Evolutionary conservation across 2,113 vertebrate species (phyloP), one percentile per base, ranked within the genome.

Genomic region (Genyomyrus donnyi): DNA sequence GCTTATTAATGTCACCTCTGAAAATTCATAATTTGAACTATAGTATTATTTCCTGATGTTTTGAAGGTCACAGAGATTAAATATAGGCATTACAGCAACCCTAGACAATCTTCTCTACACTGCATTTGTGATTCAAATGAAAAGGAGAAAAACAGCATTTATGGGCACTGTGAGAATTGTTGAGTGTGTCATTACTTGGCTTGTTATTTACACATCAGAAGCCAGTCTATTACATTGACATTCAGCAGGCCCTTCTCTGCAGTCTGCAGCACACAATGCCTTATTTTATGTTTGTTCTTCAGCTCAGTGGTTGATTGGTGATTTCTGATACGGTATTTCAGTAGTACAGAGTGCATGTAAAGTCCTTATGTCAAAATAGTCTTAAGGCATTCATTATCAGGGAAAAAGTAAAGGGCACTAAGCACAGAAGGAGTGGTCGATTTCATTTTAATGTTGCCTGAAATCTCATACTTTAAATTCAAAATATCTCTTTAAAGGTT

Each of bases 181-280:
- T 62, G 88, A 90, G 88, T 66, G 88, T 83, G 92, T 94, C 95
- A 95, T 96, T 96, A 96, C 93, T 92, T 94, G 92, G 87, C 90
- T 91, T 95, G 93, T 92, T 95, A 95, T 95, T 95, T 95, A 95
- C 95, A 96, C 95, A 96, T 96, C 96, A 96, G 95, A 96, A 95
- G 95, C 95, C 94, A 95, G 92, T 93, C 92, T 95, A 96, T 95
- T 95, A 95, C 94, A 96, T 93, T 95, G 95, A 95, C 95, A 95
- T 94, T 94, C 94, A 93, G 93, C 92, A 88, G 93, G 88, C 88
- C 94, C 94, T 91, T 93, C 94, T 91, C 87, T 91, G 80, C 90
- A 92, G 91, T 66, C 91, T 94, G 85, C 90, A 86, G 89, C 66
- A 74, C 88, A 90, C 91, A 53, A 49, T 89, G 91, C 93, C 90